A percentile compares a stretch with the other conserved stretches of the same genome.
Conservation (phyloP, 2,113 vertebrate species). For the Gambusia holbrooki region DNA sequence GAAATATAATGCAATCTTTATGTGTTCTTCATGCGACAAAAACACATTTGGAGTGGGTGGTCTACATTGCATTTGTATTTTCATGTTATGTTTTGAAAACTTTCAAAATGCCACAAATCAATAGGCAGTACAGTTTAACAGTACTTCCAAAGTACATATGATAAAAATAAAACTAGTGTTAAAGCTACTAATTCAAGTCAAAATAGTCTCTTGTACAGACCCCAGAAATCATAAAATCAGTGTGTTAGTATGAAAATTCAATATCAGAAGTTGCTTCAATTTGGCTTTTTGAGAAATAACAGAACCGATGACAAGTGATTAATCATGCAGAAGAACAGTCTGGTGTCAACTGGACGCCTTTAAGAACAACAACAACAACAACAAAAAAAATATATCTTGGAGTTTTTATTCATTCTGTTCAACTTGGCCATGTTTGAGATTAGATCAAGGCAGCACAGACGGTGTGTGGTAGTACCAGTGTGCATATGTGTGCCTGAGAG, state of each 20-base stretch:
- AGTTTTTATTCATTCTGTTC: slow-evolving; percentile 12
- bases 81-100: neutral
- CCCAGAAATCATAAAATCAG: neutral
- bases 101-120: neutral
- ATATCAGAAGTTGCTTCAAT: too few species aligned
- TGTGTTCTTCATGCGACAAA: too few species aligned
- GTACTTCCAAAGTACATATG: neutral
- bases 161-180: neutral
- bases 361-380: too few species aligned
- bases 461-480: slow-evolving; percentile 27
- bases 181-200: neutral
- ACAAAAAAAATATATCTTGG: neutral
- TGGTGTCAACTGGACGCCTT: slow-evolving; percentile 13
- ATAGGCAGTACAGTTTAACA: neutral
- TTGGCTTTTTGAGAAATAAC: neutral
- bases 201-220: neutral
- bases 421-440: slow-evolving; percentile 40
- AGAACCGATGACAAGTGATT: neutral
- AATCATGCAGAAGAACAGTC: slow-evolving; percentile 7
- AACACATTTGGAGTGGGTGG: too few species aligned
- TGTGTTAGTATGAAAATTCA: too few species aligned
- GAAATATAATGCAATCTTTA: too few species aligned
- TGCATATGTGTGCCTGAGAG: slow-evolving; percentile 38
- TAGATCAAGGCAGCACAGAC: slow-evolving; percentile 48
- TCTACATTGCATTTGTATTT: neutral